Evolutionary conservation across 2,113 vertebrate species (phyloP).

Genomic region (Larimichthys crocea): DNA sequence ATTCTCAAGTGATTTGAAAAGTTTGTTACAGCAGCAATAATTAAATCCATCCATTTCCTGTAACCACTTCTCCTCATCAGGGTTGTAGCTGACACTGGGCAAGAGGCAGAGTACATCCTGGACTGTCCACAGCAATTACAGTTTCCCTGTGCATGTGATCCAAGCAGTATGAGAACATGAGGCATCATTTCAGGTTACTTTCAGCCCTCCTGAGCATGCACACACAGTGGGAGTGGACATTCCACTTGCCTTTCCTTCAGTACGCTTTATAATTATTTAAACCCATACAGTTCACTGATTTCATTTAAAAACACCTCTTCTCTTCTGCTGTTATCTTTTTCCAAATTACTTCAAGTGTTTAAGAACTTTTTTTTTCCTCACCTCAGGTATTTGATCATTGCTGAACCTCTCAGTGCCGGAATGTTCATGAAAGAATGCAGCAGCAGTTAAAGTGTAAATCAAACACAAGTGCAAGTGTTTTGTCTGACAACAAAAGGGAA

Average conservation of each 20-base stretch:
- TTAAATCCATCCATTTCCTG: no score
- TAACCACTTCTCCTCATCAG: no score
- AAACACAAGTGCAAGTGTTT: not conserved
- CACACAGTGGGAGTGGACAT: not conserved
- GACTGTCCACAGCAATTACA: no score
- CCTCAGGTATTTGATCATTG: slow-evolving; percentile 18
- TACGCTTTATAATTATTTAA: not conserved
- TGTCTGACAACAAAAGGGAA: not conserved
- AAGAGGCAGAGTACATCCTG: no score
- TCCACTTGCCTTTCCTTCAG: not conserved
- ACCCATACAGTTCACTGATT: not conserved
- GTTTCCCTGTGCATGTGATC: no score
- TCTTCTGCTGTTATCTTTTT: not conserved
- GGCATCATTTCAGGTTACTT: not conserved
- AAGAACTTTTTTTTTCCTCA: not conserved
- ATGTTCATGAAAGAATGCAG: slow-evolving; percentile 9
- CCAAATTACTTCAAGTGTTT: not conserved
- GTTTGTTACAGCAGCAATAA: no score
- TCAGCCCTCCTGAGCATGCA: not conserved
- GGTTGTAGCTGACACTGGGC: no score
- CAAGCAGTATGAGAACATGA: no score
- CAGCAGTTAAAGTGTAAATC: not conserved
- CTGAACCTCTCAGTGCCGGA: not conserved
- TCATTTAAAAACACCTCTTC: not conserved
- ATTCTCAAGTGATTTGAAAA: no score